These are phyloP conservation scores for Aptenodytes patagonicus DNA, from an alignment of 2,113 vertebrate species.

Conservation along the genomic window DNA sequence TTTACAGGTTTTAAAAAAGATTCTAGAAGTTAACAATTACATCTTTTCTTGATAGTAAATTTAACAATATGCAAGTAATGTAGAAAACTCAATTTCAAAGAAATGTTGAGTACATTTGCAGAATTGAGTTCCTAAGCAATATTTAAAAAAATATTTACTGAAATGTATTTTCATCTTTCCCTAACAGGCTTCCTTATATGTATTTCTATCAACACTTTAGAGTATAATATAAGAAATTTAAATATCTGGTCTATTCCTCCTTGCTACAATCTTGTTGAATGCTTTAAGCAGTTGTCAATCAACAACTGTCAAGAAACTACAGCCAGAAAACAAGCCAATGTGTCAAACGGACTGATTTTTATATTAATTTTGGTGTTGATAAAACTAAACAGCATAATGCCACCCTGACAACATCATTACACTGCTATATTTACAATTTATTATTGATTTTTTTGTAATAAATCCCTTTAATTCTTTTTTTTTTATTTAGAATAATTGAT, in stretches of 20 bases:
- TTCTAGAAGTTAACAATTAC: background rate
- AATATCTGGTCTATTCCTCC: background rate
- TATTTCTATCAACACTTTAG: background rate
- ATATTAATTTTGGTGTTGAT: background rate
- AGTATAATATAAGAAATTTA: background rate
- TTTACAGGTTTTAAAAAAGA: background rate
- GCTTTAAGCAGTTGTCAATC: background rate
- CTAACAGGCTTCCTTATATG: background rate
- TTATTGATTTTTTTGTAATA: fast-evolving
- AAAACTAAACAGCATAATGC: background rate
- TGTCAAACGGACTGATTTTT: background rate
- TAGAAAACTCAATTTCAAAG: background rate
- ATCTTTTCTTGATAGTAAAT: background rate
- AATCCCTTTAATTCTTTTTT: background rate
- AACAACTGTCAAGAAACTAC: background rate
- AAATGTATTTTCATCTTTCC: background rate
- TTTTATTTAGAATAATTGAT: background rate
- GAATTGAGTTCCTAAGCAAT: background rate
- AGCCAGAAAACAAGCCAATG: background rate
- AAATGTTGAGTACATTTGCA: background rate
- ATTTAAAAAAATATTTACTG: background rate
- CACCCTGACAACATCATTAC: background rate
- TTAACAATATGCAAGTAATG: background rate
- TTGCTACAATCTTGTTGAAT: background rate
- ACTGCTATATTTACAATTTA: background rate